Evolutionary conservation across 1,140 invertebrate genomes (phyloP).

Genomic region (Pseudomyrmex concolor): DNA sequence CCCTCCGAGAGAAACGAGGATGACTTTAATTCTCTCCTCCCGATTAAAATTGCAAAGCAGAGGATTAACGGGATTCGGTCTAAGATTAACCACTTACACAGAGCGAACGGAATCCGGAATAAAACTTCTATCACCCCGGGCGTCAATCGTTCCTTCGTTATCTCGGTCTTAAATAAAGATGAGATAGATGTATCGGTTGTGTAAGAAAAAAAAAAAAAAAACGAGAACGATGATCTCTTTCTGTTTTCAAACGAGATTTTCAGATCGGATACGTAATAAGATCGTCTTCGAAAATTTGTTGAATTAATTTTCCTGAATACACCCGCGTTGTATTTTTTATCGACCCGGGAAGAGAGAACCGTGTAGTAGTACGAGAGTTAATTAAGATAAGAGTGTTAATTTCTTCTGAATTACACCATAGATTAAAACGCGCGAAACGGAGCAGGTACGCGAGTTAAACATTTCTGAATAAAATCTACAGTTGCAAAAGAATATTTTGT

Average conservation of each 20-base stretch:
- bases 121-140: neutral
- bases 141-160: neutral
- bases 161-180: slow-evolving; percentile 40
- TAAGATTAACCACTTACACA: slow-evolving; percentile 32
- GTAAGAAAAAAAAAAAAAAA: neutral
- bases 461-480: slow-evolving; percentile 1
- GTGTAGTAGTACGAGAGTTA: too few species aligned
- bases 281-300: neutral
- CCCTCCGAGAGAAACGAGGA: slow-evolving; percentile 4
- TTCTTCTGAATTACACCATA: neutral
- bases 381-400: neutral
- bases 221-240: neutral
- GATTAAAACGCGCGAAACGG: neutral
- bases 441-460: neutral
- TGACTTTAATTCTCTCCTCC: slow-evolving; percentile 22
- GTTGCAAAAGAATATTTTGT: neutral
- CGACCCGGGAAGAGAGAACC: too few species aligned
- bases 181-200: neutral
- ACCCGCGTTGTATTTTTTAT: too few species aligned
- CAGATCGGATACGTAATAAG: too few species aligned
- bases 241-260: neutral
- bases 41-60: slow-evolving; percentile 38
- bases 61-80: slow-evolving; percentile 35
- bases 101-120: neutral
- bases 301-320: neutral